phyloP scores from a whole-genome alignment of 92 coral and sea anemone genomes.

The Parazoanthus atlanticus region DNA sequence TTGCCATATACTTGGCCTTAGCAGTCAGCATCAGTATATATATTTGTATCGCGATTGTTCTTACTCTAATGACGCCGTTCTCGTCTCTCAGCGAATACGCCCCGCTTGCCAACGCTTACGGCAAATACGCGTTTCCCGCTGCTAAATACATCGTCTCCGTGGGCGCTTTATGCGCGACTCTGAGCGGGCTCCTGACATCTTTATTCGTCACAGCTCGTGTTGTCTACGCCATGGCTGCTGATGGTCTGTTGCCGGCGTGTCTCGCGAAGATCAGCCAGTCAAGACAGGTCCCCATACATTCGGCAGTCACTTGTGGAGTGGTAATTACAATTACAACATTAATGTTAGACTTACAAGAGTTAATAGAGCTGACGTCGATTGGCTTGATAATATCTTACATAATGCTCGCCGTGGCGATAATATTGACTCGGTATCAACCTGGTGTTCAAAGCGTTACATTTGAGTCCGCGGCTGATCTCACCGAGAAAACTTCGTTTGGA shows the following conservation, averaged over 20 bases:
- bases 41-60: constrained; percentile 46
- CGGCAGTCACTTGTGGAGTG: constrained; percentile 60
- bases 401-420: constrained; percentile 69
- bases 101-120: constrained; percentile 77
- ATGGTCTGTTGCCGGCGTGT: constrained; percentile 72
- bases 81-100: constrained; percentile 55
- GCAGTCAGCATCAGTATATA: constrained; percentile 58
- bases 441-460: constrained; percentile 22
- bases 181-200: constrained; percentile 63
- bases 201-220: constrained; percentile 72
- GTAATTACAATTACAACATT: constrained; percentile 67
- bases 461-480: not conserved
- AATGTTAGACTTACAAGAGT: constrained; percentile 54
- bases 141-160: constrained; percentile 77
- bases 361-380: constrained; percentile 75
- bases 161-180: constrained; percentile 72
- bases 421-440: constrained; percentile 75
- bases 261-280: constrained; percentile 57
- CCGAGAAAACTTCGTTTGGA: not conserved
- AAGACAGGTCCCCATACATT: constrained; percentile 67
- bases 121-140: constrained; percentile 51
- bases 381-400: constrained; percentile 65
- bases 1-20: constrained; percentile 57
- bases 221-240: constrained; percentile 80
- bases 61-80: constrained; percentile 80